Evolutionary conservation across 2,797 vertebrate genomes (phyloP).

Genomic region (Hypotaenidia okinawae): DNA sequence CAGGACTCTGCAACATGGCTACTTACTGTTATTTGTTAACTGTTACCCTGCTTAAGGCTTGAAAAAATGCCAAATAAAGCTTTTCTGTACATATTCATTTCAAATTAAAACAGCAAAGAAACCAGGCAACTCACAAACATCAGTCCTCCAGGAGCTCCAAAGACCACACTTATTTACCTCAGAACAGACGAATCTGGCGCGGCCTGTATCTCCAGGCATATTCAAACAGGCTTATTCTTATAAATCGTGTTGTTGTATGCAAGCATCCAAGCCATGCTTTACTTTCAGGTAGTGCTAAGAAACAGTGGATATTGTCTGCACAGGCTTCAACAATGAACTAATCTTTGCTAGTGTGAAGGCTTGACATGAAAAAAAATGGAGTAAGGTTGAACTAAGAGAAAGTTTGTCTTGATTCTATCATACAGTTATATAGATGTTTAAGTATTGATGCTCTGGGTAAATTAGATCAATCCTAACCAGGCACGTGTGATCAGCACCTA

Average conservation of each 20-base stretch:
- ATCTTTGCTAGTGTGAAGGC: background rate
- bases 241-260: background rate
- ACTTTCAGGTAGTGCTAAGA: background rate
- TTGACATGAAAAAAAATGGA: background rate
- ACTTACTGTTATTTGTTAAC: background rate
- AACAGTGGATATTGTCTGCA: background rate
- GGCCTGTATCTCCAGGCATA: background rate
- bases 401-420: background rate
- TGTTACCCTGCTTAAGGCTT: background rate
- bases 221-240: background rate
- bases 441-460: background rate
- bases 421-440: background rate
- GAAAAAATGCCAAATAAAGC: background rate
- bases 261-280: background rate
- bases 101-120: background rate
- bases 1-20: fast-evolving
- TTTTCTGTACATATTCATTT: background rate
- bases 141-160: background rate
- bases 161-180: background rate
- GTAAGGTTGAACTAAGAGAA: background rate
- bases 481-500: background rate
- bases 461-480: background rate
- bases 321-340: background rate
- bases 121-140: background rate
- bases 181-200: background rate